Evolutionary conservation across 2,797 vertebrate species (phyloP).

Genomic region (Smutsia temminckii): DNA sequence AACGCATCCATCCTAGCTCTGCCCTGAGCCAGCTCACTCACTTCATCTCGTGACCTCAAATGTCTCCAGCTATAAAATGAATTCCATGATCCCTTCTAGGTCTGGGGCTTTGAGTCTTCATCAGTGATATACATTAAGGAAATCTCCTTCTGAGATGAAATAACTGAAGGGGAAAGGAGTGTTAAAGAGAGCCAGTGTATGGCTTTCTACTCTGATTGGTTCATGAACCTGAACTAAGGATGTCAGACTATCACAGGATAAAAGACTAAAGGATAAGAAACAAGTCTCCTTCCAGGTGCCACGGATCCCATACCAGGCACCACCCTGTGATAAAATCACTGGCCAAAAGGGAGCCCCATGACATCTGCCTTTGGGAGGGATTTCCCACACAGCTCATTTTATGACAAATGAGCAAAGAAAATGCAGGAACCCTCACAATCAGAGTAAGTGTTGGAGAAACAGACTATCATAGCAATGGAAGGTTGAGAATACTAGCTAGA

Average conservation of each 20-base stretch:
- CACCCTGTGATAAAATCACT: not conserved
- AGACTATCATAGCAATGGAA: not conserved
- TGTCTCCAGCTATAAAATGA: not conserved
- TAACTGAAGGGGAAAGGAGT: not conserved
- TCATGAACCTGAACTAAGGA: not conserved
- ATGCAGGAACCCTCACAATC: not conserved
- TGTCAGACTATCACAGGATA: not conserved
- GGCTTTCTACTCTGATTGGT: not conserved
- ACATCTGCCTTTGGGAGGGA: not conserved
- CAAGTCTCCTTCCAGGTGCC: not conserved
- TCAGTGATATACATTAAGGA: not conserved
- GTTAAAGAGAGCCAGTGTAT: not conserved
- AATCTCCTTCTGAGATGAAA: not conserved
- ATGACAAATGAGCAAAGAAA: not conserved
- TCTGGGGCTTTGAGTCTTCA: not conserved
- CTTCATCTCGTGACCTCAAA: not conserved
- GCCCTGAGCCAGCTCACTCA: not conserved
- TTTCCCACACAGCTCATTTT: not conserved
- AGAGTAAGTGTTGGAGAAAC: not conserved
- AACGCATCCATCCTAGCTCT: not conserved
- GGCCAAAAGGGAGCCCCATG: not conserved
- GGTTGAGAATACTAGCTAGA: not conserved
- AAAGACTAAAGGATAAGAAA: not conserved
- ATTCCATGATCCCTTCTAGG: not conserved
- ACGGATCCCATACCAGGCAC: not conserved